These are phyloP conservation scores for Elgaria multicarinata DNA, from an alignment of 2,113 vertebrate species.

Conservation along the genomic window DNA sequence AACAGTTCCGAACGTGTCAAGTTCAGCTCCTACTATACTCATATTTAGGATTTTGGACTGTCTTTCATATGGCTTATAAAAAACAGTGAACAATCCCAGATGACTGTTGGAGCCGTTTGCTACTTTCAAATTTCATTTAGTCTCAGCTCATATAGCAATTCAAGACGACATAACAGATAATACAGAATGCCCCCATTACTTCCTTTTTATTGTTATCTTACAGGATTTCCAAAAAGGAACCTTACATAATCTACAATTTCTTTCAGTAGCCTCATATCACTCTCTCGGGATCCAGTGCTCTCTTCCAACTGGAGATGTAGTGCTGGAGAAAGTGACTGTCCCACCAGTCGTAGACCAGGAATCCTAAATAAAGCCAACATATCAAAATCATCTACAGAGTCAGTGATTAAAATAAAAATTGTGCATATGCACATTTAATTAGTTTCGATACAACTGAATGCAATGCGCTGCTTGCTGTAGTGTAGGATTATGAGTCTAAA, in stretches of 20 bases:
- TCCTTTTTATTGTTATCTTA: background rate
- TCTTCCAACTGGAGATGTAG: constrained; percentile 90
- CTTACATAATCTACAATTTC: constrained; percentile 88
- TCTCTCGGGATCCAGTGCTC: constrained; percentile 85
- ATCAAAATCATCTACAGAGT: background rate
- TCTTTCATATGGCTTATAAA: background rate
- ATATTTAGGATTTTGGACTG: too few species aligned
- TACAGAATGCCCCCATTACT: background rate
- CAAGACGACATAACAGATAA: background rate
- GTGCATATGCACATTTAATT: background rate
- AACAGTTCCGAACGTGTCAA: too few species aligned
- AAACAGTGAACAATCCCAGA: background rate
- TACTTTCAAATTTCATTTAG: background rate
- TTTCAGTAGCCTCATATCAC: constrained; percentile 86
- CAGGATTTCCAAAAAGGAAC: background rate
- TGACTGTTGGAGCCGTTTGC: background rate
- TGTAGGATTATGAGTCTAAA: background rate
- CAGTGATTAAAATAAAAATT: background rate
- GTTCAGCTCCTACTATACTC: too few species aligned
- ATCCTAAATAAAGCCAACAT: constrained; percentile 75
- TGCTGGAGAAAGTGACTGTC: constrained; percentile 85
- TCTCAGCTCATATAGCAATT: background rate
- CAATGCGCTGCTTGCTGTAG: background rate
- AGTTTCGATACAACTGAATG: background rate
- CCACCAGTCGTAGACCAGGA: constrained; percentile 87